A percentile compares a stretch with the other conserved stretches of the same genome.
Conservation (phyloP, 1,140 invertebrate genomes). For the Drosophila miranda region DNA sequence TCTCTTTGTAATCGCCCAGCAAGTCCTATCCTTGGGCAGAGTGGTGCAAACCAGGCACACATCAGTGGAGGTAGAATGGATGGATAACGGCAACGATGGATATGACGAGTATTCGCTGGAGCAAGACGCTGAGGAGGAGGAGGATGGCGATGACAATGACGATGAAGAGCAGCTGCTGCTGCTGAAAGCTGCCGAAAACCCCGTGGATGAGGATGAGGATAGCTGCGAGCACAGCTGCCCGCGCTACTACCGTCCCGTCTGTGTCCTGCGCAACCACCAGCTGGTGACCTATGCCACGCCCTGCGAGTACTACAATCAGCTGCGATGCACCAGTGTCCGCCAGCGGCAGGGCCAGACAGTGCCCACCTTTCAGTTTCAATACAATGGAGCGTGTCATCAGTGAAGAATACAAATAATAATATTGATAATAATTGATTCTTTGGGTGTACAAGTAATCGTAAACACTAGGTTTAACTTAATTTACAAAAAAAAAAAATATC, state of each 20-base stretch:
- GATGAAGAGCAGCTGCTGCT: not conserved
- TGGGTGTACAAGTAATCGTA: not conserved
- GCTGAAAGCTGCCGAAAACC: conserved; percentile 15
- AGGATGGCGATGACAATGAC: not conserved
- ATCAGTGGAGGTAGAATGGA: conserved; percentile 1
- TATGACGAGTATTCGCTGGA: not conserved
- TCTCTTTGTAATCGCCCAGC: no score
- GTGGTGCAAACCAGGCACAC: conserved; percentile 23
- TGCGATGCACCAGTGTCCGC: conserved; percentile 56
- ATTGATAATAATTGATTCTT: not conserved
- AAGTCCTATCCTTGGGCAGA: not conserved
- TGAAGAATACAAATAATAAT: not conserved
- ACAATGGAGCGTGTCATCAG: conserved; percentile 34
- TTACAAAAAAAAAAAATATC: no score
- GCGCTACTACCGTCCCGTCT: conserved; percentile 63
- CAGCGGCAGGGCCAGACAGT: conserved; percentile 18
- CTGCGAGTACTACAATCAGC: conserved; percentile 58
- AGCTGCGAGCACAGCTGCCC: conserved; percentile 65
- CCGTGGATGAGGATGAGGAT: conserved; percentile 28
- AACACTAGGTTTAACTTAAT: no score
- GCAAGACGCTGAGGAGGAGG: not conserved
- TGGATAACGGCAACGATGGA: not conserved
- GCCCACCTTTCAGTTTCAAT: conserved; percentile 42
- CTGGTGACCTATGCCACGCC: conserved; percentile 58
- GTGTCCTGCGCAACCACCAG: conserved; percentile 42